Evolutionary conservation across 2,888 invertebrate species (phyloP).

Genomic region (Clanis bilineata): DNA sequence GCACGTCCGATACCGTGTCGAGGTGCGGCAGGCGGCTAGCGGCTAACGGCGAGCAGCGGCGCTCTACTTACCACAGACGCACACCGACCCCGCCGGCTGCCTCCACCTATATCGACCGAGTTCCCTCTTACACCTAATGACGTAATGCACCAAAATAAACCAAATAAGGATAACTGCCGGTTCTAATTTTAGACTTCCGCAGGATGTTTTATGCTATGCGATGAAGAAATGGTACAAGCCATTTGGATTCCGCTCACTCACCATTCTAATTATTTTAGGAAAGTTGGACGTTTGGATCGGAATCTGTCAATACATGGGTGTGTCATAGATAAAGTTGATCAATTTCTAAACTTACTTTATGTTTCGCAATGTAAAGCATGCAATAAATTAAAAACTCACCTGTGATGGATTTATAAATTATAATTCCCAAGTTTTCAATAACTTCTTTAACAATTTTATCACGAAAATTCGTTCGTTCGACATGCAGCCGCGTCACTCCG

Average conservation of each 20-base stretch:
- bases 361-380: not conserved
- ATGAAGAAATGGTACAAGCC: constrained; percentile 4
- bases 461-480: constrained; percentile 66
- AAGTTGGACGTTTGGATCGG: constrained; percentile 35
- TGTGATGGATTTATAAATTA: constrained; percentile 33
- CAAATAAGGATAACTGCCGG: constrained; percentile 64
- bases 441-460: constrained; percentile 44
- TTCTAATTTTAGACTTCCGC: constrained; percentile 48
- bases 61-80: constrained; percentile 38
- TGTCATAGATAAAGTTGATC: constrained; percentile 58
- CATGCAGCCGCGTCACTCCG: constrained; percentile 59
- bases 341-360: not conserved
- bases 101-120: constrained; percentile 39
- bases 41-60: constrained; percentile 11
- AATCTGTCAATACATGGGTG: constrained; percentile 68
- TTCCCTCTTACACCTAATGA: constrained; percentile 60
- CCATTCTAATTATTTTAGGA: constrained; percentile 29
- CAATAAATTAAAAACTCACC: constrained; percentile 41
- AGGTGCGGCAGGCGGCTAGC: too few relatives aligned
- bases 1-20: constrained; percentile 15
- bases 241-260: constrained; percentile 26
- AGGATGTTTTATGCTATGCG: constrained; percentile 21
- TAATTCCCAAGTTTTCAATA: constrained; percentile 33
- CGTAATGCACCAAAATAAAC: constrained; percentile 81
- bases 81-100: constrained; percentile 32